These are phyloP conservation scores for Thalassaphorura encarpata DNA, from an alignment of 1,140 invertebrate species.

Conservation along the genomic window DNA sequence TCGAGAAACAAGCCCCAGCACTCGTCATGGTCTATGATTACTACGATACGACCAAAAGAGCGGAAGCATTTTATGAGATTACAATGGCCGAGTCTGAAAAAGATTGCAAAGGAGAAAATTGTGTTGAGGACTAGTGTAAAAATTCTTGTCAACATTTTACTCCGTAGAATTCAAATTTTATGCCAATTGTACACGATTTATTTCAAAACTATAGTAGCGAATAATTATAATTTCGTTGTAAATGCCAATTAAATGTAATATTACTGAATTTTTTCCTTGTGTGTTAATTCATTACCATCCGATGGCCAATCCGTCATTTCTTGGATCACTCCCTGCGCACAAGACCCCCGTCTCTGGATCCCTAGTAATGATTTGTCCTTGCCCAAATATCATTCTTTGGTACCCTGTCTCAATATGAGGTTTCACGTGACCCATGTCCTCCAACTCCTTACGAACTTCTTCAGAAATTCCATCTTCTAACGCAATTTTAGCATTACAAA, in stretches of 20 bases:
- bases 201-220: no score
- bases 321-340: constrained; percentile 18
- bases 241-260: no score
- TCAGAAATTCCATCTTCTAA: constrained; percentile 36
- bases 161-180: no score
- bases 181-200: no score
- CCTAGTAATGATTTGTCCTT: constrained; percentile 36
- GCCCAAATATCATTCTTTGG: constrained; percentile 34
- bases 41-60: constrained; percentile 67
- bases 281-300: no score
- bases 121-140: no score
- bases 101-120: no score
- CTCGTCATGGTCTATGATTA: constrained; percentile 80
- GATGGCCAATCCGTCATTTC: constrained; percentile 34
- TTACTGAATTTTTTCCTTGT: no score
- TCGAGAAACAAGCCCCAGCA: constrained; percentile 71
- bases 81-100: constrained; percentile 47
- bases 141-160: no score
- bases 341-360: constrained; percentile 20
- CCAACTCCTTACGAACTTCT: constrained; percentile 24
- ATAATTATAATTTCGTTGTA: no score
- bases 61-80: constrained; percentile 55
- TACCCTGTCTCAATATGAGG: constrained; percentile 27
- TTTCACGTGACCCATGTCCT: constrained; percentile 30
- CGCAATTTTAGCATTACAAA: constrained; percentile 7